Evolutionary conservation across 2,113 vertebrate species (phyloP).

Genomic region (Potamarius usumacintae): DNA sequence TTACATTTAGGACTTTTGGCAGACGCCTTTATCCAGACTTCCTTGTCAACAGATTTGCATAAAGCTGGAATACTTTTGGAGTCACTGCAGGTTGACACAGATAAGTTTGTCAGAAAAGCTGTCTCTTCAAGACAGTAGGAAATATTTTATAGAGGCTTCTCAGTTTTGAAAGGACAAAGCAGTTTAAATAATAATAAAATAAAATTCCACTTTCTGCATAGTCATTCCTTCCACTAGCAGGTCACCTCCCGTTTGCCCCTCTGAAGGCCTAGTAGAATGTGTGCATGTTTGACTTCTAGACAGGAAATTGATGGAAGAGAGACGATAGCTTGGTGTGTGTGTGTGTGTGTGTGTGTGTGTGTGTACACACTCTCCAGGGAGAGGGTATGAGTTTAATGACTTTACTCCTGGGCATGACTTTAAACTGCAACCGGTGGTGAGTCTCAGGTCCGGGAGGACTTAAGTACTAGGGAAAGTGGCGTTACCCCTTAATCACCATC

Average conservation of each 20-base stretch:
- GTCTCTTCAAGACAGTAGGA: background rate
- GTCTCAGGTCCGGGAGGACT: too few relatives aligned
- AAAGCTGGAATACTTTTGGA: background rate
- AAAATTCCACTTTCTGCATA: background rate
- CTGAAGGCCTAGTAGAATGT: background rate
- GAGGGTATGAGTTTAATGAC: too few relatives aligned
- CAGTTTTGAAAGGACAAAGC: background rate
- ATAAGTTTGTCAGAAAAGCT: background rate
- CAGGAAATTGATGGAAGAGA: constrained; percentile 27
- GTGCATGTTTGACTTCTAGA: constrained; percentile 37
- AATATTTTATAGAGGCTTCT: background rate
- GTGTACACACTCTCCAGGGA: too few relatives aligned
- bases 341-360: background rate
- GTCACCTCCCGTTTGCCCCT: background rate
- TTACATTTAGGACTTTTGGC: too few relatives aligned
- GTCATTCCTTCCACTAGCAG: constrained; percentile 31
- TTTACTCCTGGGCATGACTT: too few relatives aligned
- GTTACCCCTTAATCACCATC: too few relatives aligned
- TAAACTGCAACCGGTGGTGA: too few relatives aligned
- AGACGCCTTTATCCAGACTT: too few relatives aligned
- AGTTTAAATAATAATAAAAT: background rate
- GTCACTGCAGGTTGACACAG: background rate
- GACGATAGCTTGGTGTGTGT: background rate
- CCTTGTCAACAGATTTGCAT: background rate
- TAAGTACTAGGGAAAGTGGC: too few relatives aligned